These are phyloP conservation scores for Troides oblongomaculatus DNA, from an alignment of 2,888 invertebrate genomes.

Conservation along the genomic window DNA sequence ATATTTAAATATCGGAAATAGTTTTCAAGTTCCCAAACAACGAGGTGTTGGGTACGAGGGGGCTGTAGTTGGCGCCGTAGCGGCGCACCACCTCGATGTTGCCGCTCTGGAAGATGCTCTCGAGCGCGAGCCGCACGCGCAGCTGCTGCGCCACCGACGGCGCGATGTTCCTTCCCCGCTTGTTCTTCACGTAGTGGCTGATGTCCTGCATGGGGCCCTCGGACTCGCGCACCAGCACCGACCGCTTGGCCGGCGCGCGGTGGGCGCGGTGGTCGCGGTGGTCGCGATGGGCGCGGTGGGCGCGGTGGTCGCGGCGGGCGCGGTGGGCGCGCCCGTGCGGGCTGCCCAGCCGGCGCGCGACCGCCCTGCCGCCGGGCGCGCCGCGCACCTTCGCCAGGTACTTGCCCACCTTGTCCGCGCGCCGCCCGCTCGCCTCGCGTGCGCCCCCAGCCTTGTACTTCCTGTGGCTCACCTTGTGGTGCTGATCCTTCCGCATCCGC, in stretches of 20 bases:
- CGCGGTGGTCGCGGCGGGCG: not conserved
- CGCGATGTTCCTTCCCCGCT: constrained; percentile 43
- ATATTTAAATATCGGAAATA: constrained; percentile 24
- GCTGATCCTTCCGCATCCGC: not conserved
- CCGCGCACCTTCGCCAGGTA: constrained; percentile 41
- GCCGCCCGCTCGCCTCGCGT: constrained; percentile 37
- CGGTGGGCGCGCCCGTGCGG: not conserved
- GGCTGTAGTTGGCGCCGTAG: constrained; percentile 61
- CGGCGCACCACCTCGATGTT: constrained; percentile 51
- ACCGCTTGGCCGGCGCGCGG: not conserved
- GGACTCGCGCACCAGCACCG: constrained; percentile 39
- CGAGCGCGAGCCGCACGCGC: constrained; percentile 44
- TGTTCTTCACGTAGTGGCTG: constrained; percentile 59
- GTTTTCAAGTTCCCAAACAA: constrained; percentile 17
- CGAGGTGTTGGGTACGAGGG: constrained; percentile 33
- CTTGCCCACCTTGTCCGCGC: constrained; percentile 39
- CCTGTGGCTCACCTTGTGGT: constrained; percentile 38
- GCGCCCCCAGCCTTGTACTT: constrained; percentile 39
- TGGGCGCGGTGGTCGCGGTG: not conserved
- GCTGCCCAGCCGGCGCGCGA: not conserved
- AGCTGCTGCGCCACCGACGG: constrained; percentile 45
- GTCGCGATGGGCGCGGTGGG: not conserved
- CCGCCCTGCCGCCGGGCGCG: not conserved
- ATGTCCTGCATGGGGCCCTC: constrained; percentile 52
- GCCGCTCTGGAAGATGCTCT: constrained; percentile 48